These are phyloP conservation scores for Ectobius pallidus DNA, from an alignment of 2,888 invertebrate species.

Conservation along the genomic window DNA sequence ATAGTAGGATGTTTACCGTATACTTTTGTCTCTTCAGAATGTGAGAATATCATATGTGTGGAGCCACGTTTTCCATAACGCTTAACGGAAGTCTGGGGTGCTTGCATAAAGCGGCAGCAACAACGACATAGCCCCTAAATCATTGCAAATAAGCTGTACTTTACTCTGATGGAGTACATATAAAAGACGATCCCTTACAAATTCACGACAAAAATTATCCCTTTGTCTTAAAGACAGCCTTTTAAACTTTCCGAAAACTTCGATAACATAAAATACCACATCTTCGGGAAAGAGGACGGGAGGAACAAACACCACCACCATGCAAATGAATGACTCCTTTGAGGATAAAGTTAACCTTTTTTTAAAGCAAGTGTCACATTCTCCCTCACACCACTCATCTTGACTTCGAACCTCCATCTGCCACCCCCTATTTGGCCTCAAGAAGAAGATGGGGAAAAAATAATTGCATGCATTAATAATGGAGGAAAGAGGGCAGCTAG, in stretches of 20 bases:
- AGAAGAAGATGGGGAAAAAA: constrained; percentile 29
- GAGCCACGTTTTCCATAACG: neutral
- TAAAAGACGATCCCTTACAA: neutral
- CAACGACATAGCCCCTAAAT: neutral
- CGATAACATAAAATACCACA: constrained; percentile 30
- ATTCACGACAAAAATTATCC: constrained; percentile 14
- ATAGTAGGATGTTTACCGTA: no score
- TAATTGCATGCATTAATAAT: constrained; percentile 39
- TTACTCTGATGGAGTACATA: neutral
- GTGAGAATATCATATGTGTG: neutral
- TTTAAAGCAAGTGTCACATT: constrained; percentile 41
- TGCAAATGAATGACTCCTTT: constrained; percentile 48
- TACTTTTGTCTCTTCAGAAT: no score
- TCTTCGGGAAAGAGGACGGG: neutral
- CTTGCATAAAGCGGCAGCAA: neutral
- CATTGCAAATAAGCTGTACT: constrained; percentile 18
- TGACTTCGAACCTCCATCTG: neutral
- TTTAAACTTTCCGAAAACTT: constrained; percentile 27
- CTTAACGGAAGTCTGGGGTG: neutral
- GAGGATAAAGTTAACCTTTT: constrained; percentile 51
- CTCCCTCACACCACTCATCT: neutral
- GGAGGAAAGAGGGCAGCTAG: constrained; percentile 23
- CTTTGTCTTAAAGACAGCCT: constrained; percentile 19
- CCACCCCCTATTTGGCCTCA: constrained; percentile 18
- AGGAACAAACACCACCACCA: neutral